phyloP scores from a whole-genome alignment of 2,113 vertebrate species.

The Cryptomyrus ogoouensis region DNA sequence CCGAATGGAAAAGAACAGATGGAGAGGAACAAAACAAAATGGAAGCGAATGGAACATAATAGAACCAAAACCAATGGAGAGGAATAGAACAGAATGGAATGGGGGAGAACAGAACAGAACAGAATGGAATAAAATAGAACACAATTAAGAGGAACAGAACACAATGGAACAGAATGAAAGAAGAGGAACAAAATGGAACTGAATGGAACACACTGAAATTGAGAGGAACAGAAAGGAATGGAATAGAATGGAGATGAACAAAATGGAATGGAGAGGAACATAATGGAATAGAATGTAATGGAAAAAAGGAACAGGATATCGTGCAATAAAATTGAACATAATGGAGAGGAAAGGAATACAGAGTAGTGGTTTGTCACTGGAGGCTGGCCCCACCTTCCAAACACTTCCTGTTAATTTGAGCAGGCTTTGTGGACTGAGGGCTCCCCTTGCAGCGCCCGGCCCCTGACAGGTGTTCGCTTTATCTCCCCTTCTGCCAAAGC shows the following conservation, averaged over 20 bases:
- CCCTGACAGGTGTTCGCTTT: constrained; percentile 36
- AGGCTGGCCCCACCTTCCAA: neutral
- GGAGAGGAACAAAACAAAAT: neutral
- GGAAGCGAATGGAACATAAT: neutral
- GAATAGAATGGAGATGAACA: neutral
- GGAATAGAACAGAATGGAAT: neutral
- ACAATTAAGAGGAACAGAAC: neutral
- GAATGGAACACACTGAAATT: neutral
- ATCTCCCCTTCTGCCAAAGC: constrained; percentile 22
- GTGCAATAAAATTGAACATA: neutral
- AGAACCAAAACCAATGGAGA: neutral
- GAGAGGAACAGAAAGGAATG: neutral
- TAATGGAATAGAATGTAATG: neutral
- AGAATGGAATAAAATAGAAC: neutral
- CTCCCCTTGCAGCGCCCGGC: constrained; percentile 36
- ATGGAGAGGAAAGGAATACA: neutral
- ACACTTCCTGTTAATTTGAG: constrained; percentile 4
- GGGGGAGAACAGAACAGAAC: neutral
- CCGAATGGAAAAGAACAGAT: neutral
- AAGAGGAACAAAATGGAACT: neutral
- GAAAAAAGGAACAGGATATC: neutral
- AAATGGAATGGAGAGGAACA: neutral
- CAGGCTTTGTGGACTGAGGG: constrained; percentile 47
- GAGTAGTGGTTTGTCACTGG: neutral
- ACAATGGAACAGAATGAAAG: neutral